phyloP scores from a whole-genome alignment of 2,797 vertebrate species.

The Pseudomugil gertrudae region DNA sequence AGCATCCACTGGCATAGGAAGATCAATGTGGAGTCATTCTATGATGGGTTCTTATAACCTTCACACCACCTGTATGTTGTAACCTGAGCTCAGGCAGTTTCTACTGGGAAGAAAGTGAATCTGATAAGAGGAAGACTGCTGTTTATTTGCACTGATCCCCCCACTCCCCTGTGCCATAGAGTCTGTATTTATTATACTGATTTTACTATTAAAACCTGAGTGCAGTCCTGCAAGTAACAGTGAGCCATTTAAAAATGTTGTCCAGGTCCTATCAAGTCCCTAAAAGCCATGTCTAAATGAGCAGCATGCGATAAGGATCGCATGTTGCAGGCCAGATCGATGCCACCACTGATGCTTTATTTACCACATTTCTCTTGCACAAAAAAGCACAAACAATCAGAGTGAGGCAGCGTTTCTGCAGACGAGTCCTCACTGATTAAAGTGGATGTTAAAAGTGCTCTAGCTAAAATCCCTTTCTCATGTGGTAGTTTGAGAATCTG shows the following conservation, averaged over 20 bases:
- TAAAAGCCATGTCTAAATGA: slow-evolving; percentile 45
- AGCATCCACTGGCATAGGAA: neutral
- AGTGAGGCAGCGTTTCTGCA: neutral
- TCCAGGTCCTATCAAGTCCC: slow-evolving; percentile 12
- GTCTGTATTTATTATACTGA: slow-evolving; percentile 36
- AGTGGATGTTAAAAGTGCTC: neutral
- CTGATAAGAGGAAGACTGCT: slow-evolving; percentile 26
- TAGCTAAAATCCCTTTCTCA: neutral
- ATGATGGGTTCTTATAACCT: slow-evolving; percentile 7
- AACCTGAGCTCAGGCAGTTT: slow-evolving; percentile 47
- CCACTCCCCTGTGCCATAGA: slow-evolving; percentile 46
- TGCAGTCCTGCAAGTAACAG: slow-evolving; percentile 31
- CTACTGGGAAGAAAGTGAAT: slow-evolving; percentile 17
- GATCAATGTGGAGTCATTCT: slow-evolving; percentile 5
- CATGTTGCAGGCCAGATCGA: neutral
- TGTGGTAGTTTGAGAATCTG: neutral
- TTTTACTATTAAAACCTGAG: slow-evolving; percentile 22
- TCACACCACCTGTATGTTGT: slow-evolving; percentile 15
- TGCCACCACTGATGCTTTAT: neutral
- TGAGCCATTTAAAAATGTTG: slow-evolving; percentile 23
- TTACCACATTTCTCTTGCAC: neutral
- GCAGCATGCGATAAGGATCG: slow-evolving; percentile 6
- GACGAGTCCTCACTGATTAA: neutral
- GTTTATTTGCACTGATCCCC: slow-evolving; percentile 71
- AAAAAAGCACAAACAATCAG: slow-evolving; percentile 44